Percentiles rank a stretch among this genome's conserved stretches.
Evolutionary conservation across 2,113 vertebrate species (phyloP).

Genomic region (Falco punctatus): DNA sequence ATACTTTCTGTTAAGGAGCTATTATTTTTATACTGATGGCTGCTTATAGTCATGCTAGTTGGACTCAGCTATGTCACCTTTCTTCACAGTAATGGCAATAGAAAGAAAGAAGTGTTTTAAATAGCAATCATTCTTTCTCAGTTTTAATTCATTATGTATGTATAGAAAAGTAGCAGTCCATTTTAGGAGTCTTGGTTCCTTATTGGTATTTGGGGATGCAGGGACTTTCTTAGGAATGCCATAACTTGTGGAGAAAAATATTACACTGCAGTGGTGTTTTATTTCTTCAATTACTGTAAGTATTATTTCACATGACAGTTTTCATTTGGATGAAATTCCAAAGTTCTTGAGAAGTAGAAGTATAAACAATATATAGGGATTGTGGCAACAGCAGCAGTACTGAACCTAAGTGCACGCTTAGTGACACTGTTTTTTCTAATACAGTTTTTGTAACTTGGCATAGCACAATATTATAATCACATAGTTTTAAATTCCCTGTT

Average conservation of each 20-base stretch:
- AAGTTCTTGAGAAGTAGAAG: background rate
- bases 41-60: background rate
- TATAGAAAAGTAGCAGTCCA: background rate
- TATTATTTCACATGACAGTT: background rate
- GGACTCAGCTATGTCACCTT: background rate
- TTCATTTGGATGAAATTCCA: background rate
- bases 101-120: background rate
- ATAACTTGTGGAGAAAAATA: accelerated
- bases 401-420: background rate
- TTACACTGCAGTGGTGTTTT: background rate
- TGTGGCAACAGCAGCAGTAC: background rate
- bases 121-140: background rate
- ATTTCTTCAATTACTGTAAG: background rate
- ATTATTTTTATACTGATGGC: background rate
- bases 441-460: background rate
- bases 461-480: background rate
- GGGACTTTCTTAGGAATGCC: background rate
- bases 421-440: background rate
- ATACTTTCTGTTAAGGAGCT: background rate
- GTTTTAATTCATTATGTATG: background rate
- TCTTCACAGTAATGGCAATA: background rate
- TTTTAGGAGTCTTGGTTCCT: background rate
- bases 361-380: accelerated
- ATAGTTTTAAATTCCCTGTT: background rate
- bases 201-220: background rate